These are phyloP conservation scores for Stegodyphus mimosarum DNA, from an alignment of 1,140 invertebrate species.

Conservation along the genomic window DNA sequence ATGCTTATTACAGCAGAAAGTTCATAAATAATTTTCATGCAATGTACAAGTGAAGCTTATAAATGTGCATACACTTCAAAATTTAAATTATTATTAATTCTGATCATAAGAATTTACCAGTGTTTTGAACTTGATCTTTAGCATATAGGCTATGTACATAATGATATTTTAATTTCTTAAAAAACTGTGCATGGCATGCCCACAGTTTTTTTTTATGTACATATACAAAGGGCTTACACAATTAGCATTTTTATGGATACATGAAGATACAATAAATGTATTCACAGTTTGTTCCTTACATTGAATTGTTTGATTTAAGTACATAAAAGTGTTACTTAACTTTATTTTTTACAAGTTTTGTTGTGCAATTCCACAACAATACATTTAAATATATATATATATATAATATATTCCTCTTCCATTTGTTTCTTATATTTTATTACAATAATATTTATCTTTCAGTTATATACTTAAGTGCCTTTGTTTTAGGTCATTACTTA, in stretches of 20 bases:
- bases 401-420: conserved; percentile 16
- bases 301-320: conserved; percentile 57
- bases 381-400: conserved; percentile 21
- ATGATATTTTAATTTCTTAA: conserved; percentile 40
- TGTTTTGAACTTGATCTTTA: conserved; percentile 17
- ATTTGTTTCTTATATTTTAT: too few species aligned
- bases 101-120: background rate
- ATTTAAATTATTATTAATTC: background rate
- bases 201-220: conserved; percentile 27
- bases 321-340: conserved; percentile 31
- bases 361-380: conserved; percentile 50
- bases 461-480: too few species aligned
- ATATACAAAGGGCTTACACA: conserved; percentile 42
- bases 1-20: too few species aligned
- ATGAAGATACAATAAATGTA: conserved; percentile 48
- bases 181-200: conserved; percentile 38
- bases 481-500: too few species aligned
- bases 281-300: conserved; percentile 49
- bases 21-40: too few species aligned
- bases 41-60: too few species aligned
- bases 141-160: conserved; percentile 37
- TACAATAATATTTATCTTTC: too few species aligned
- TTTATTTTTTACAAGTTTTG: conserved; percentile 34
- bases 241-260: conserved; percentile 23
- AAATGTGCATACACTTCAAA: background rate